Evolutionary conservation across 2,797 vertebrate species (phyloP).

Genomic region (Pangasius sanitwongsei): DNA sequence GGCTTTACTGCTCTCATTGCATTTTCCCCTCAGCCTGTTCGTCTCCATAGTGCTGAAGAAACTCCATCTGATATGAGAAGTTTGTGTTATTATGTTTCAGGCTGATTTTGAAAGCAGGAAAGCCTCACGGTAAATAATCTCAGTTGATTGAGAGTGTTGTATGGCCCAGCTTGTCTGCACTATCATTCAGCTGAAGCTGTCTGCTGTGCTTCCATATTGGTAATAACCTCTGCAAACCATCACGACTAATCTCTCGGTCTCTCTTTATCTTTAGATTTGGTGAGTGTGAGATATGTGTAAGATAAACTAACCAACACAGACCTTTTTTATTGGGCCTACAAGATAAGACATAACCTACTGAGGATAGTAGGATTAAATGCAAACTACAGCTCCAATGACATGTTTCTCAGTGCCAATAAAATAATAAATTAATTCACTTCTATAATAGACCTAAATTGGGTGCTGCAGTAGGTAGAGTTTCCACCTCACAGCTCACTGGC

Average conservation of each 20-base stretch:
- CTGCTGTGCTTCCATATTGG: background rate
- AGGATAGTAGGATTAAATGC: background rate
- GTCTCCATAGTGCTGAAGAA: constrained; percentile 33
- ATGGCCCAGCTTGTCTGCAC: background rate
- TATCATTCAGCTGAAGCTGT: background rate
- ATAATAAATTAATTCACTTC: background rate
- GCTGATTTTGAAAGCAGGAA: background rate
- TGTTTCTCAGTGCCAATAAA: background rate
- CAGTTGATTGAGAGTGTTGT: background rate
- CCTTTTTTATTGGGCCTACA: background rate
- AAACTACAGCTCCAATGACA: too few relatives aligned
- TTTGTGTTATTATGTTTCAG: constrained; percentile 37
- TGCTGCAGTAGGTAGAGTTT: background rate
- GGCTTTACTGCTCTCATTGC: constrained; percentile 47
- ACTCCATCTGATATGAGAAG: constrained; percentile 41
- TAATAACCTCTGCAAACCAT: background rate
- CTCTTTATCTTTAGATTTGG: background rate
- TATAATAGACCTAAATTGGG: background rate
- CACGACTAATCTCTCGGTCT: background rate
- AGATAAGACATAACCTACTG: background rate
- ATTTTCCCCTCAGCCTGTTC: constrained; percentile 28
- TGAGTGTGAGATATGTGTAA: background rate
- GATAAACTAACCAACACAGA: background rate
- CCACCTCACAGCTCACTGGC: background rate
- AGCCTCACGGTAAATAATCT: background rate